Conservation (phyloP, 2,113 vertebrate species). For the Oostethus manadensis region DNA sequence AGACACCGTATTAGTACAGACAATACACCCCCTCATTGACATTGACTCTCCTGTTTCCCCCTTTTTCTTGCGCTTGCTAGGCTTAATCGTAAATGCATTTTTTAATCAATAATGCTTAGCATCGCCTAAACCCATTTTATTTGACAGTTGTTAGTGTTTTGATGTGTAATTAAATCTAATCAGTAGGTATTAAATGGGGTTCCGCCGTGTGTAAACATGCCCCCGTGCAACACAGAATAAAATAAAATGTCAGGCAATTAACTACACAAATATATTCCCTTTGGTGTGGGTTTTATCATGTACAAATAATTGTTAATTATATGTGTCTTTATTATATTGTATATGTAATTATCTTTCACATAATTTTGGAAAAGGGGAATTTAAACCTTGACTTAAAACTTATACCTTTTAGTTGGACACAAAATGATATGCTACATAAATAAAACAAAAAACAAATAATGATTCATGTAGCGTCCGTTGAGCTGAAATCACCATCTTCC, state of each 20-base stretch:
- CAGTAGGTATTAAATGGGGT: conserved; percentile 31
- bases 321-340: not conserved
- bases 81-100: conserved; percentile 31
- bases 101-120: conserved; percentile 34
- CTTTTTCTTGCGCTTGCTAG: conserved; percentile 22
- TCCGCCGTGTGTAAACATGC: conserved; percentile 13
- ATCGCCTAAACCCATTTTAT: conserved; percentile 42
- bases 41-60: conserved; percentile 41
- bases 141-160: conserved; percentile 46
- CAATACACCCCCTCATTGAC: conserved; percentile 54
- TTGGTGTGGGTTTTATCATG: not conserved
- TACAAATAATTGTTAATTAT: not conserved
- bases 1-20: conserved; percentile 67
- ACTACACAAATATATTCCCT: conserved; percentile 1
- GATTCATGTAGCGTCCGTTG: not conserved
- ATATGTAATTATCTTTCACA: not conserved
- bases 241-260: conserved; percentile 1
- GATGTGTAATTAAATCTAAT: conserved; percentile 53
- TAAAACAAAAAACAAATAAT: not conserved
- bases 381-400: not conserved
- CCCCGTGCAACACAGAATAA: conserved; percentile 11
- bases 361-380: conserved; percentile 6
- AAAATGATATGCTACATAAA: not conserved
- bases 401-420: conserved; percentile 7
- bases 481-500: conserved; percentile 13